Percentiles rank a stretch among this genome's conserved stretches.
Conservation (phyloP, 1,140 invertebrate species). For the Pteromalus puparum region DNA sequence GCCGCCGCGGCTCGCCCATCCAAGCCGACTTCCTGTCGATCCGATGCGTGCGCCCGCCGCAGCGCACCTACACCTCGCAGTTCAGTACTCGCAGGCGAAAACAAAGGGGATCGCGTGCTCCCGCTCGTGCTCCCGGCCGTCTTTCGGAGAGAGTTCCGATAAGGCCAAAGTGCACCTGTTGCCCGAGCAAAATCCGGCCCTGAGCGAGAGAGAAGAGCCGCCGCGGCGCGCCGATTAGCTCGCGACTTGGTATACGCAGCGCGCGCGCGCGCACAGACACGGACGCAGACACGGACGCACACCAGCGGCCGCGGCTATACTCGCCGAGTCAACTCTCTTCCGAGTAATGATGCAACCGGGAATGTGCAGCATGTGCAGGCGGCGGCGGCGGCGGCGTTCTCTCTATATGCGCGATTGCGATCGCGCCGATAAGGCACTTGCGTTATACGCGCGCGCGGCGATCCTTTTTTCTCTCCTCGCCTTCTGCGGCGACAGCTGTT, state of each 20-base stretch:
- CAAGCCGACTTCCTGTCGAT: conserved; percentile 29
- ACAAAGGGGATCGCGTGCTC: not conserved
- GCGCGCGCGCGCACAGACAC: not conserved
- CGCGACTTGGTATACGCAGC: conserved; percentile 11
- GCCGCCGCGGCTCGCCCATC: not conserved
- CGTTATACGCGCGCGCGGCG: conserved; percentile 2
- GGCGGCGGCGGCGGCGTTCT: not conserved
- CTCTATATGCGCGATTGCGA: conserved; percentile 23
- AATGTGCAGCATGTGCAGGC: conserved; percentile 45
- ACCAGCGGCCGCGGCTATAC: not conserved
- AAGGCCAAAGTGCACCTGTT: too few relatives aligned
- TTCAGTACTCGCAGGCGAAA: not conserved
- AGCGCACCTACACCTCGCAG: not conserved
- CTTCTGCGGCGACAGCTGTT: conserved; percentile 18
- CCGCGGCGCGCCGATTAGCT: conserved; percentile 17
- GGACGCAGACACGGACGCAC: too few relatives aligned
- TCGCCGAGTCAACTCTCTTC: conserved; percentile 43
- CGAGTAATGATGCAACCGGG: conserved; percentile 50
- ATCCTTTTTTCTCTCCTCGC: conserved; percentile 15
- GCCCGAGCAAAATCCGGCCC: too few relatives aligned
- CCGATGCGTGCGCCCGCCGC: not conserved
- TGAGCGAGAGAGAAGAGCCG: too few relatives aligned
- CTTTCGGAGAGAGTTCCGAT: too few relatives aligned
- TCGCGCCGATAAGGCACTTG: conserved; percentile 29
- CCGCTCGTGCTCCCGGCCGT: too few relatives aligned